These are phyloP conservation scores for Drosophila anomelani DNA, from an alignment of 2,888 invertebrate genomes.

Conservation along the genomic window DNA sequence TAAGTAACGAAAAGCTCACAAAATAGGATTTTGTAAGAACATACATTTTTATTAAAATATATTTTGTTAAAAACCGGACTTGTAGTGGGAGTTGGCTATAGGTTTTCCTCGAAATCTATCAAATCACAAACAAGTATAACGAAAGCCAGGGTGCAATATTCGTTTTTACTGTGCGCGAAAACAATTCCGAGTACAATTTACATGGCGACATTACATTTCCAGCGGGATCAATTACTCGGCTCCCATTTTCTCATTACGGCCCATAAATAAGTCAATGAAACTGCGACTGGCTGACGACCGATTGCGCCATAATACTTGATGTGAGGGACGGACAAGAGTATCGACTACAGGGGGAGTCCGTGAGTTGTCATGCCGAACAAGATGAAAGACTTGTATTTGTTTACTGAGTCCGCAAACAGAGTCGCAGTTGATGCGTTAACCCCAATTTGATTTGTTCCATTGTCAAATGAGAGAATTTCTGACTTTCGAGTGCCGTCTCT, in stretches of 20 bases:
- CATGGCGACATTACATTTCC: conserved; percentile 19
- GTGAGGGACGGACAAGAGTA: conserved; percentile 15
- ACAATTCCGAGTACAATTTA: conserved; percentile 29
- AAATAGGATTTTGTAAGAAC: not conserved
- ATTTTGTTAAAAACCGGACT: not conserved
- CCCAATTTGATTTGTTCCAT: conserved; percentile 63
- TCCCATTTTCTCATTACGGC: conserved; percentile 34
- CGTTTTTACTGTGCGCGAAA: conserved; percentile 27
- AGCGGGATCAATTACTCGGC: conserved; percentile 39
- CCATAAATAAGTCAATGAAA: conserved; percentile 42
- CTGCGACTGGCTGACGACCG: conserved; percentile 10
- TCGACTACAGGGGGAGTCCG: not conserved
- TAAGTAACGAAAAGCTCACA: no score
- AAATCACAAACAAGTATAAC: not conserved
- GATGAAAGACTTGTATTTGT: conserved; percentile 35
- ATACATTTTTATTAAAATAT: no score
- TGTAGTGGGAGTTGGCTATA: no score
- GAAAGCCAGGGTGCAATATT: conserved; percentile 1
- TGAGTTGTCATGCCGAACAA: conserved; percentile 45
- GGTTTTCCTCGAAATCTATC: conserved; percentile 3
- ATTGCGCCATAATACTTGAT: conserved; percentile 39
- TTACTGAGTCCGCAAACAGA: conserved; percentile 48
- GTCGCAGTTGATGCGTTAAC: conserved; percentile 60
- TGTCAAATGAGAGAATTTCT: conserved; percentile 42
- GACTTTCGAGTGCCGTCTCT: conserved; percentile 53